Conservation (phyloP, 2,888 invertebrate species). For the Chymomyza procnemis region DNA sequence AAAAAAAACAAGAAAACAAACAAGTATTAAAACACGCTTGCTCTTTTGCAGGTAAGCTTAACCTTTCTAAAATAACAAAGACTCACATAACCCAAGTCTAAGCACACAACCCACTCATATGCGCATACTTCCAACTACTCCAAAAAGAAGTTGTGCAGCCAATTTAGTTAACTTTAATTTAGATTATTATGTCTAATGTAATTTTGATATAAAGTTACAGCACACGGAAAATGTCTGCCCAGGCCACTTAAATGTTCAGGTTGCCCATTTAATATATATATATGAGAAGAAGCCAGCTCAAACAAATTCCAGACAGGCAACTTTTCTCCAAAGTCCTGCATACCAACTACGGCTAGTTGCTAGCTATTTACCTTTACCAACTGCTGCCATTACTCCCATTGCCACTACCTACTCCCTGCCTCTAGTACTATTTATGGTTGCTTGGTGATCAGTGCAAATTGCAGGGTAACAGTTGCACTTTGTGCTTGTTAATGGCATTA, state of each 20-base stretch:
- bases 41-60: no score
- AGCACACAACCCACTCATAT: not conserved
- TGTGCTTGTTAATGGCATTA: slow-evolving; percentile 49
- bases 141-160: not conserved
- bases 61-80: no score
- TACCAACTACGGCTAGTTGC: not conserved
- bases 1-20: no score
- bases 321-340: not conserved
- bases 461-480: not conserved
- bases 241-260: slow-evolving; percentile 29
- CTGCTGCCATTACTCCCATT: no score
- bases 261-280: slow-evolving; percentile 8
- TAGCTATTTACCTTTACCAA: not conserved
- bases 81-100: no score
- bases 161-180: not conserved
- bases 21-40: no score
- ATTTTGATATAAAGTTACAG: not conserved
- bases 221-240: slow-evolving; percentile 12
- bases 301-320: not conserved
- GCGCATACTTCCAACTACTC: not conserved
- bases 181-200: not conserved
- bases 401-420: not conserved
- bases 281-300: not conserved
- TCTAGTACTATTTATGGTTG: not conserved
- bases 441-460: not conserved